Evolutionary conservation across 2,888 invertebrate genomes (phyloP), one percentile per base, ranked within the genome.

Genomic region (Magallana nippona): DNA sequence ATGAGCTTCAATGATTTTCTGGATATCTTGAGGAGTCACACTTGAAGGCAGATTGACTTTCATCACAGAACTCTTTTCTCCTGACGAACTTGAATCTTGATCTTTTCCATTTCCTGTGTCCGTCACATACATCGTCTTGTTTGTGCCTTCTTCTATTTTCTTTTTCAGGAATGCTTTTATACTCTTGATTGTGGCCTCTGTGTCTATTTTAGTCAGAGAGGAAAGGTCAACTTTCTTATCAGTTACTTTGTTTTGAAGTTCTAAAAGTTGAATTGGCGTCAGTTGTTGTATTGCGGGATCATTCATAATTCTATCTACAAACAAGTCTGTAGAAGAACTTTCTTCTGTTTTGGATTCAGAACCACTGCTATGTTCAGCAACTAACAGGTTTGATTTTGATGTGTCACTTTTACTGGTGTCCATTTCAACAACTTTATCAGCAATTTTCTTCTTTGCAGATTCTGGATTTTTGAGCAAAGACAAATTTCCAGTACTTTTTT

Each of bases 1-100:
- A 78, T 78, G 82, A 55, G 63, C 82, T 19, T 82, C 22, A 22
- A 82, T 82, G 22, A 82, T 82, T 82, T 56, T 82, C 22, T 82
- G 71, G 13, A 82, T 63, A 32, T 82, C 82, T 55, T 82, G 71
- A 22, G 82, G 82, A 55, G 63, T 71, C 10, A 82, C 82, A 71
- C 71, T 82, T 22, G 55, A 55, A 11, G 82, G 82, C 10, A 82
- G 71, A 19, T 56, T 80, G 3, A 80, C 22, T 57, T 80, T 80
- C 56, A 71, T 71, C 71, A 71, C 71, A 32, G 71, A 71, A 71
- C 71, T 71, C 71, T 19, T 63, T 3, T 22, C 8, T 27, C 22
- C 79, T 15, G 79, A 55, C 15, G 79, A 79, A 79, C 57, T 55
- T n/a, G 55, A 56, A 13, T 11, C 79, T 79, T 79, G 55, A 56